Base-by-base conservation (phyloP, 2,888 invertebrate species). In the Lochmaea crataegi region DNA sequence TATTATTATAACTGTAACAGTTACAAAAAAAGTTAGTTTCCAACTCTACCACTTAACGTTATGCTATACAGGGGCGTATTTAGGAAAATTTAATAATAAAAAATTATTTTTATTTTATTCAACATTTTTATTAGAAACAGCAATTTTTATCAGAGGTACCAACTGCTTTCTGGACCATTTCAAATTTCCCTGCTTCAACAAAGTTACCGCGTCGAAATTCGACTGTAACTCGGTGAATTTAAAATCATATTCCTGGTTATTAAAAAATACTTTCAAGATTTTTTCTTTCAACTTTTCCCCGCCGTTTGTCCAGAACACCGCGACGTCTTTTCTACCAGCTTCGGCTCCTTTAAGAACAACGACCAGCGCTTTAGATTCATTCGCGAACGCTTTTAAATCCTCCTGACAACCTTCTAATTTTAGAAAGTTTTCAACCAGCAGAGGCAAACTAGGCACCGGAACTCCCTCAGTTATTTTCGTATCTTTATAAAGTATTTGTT, bases 401-500 rank as follows among this genome's bases (percentile, higher is more conserved):
- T 86, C 80, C 4, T 87, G 79, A 0, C 89, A 90, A 48, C 86
- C 87, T 0, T 87, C 84, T 69, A 88, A 85, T 68, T 86, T 82
- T 0, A 92, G 84, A 81, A 89, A 91, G 61, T 90, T 88, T 89
- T 90, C 87, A 4, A 92, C 90, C 1, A 92, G 84, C 82, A 92
- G 88, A 0, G 94, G 92, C 14, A 94, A 84, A 81, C 89, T 88
- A 0, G 87, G 89, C 12, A 88, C 85, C 18, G 87, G 81, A 0
- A 89, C 84, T 48, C 89, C 88, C 2, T 88, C 88, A 0, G 92
- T 83, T 1, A 92, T 82, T 88, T 96, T 96, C 65, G 93, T 86
- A 82, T 96, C 96, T 84, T 93, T 94, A 69, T 90, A 88, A 14
- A 96, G 85, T 2, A 96, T 86, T 81, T 96, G 93, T 0, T 88